A percentile compares a stretch with the other conserved stretches of the same genome.
These are phyloP conservation scores for Crypturellus tataupa DNA, from an alignment of 2,797 vertebrate genomes.

Conservation along the genomic window DNA sequence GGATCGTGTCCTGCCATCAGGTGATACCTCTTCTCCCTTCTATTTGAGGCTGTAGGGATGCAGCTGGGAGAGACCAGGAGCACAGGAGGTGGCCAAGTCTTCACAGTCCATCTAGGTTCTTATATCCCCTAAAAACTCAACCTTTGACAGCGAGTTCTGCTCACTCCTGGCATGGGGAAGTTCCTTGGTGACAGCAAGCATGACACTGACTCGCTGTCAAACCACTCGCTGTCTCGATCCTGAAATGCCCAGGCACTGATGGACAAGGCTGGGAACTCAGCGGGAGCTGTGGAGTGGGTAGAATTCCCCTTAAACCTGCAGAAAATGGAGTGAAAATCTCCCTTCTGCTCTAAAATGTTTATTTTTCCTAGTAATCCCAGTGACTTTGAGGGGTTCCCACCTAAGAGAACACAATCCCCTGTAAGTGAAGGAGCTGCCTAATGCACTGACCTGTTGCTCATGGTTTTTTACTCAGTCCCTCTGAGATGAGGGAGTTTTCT, in stretches of 20 bases:
- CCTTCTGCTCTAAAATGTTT: neutral
- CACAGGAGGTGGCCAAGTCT: neutral
- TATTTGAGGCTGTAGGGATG: neutral
- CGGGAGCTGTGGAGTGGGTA: neutral
- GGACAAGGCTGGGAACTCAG: neutral
- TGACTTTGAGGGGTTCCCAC: neutral
- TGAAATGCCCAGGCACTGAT: slow-evolving; percentile 16
- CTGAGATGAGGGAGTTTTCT: neutral
- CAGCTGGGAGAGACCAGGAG: neutral
- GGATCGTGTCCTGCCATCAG: neutral
- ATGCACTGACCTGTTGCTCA: neutral
- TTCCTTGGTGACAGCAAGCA: neutral
- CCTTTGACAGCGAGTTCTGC: neutral
- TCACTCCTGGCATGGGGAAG: neutral
- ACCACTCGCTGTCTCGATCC: neutral
- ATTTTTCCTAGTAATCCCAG: neutral
- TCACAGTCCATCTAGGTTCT: too few relatives aligned
- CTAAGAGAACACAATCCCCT: neutral
- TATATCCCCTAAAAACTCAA: too few relatives aligned
- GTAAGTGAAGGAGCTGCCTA: neutral
- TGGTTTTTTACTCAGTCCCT: rapidly evolving
- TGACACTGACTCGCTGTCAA: slow-evolving; percentile 31
- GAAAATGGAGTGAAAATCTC: neutral
- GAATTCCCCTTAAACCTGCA: neutral
- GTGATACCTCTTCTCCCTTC: neutral